phyloP scores from a whole-genome alignment of 1,140 invertebrate species.

The Leptinotarsa defecta region DNA sequence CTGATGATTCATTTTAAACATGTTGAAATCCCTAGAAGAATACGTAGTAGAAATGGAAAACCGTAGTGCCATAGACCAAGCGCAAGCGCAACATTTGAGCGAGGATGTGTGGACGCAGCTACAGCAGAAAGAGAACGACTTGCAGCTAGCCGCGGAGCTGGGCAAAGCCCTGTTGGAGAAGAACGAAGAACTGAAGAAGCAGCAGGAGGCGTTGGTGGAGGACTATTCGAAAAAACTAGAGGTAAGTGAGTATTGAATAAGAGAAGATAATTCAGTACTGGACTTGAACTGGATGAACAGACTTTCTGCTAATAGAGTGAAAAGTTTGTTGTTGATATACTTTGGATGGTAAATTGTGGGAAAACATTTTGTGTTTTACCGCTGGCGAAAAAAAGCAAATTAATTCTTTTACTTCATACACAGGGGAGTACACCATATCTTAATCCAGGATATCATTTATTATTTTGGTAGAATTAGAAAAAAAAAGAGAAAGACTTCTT shows the following conservation, averaged over 20 bases:
- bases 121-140: constrained; percentile 90
- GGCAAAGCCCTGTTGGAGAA: constrained; percentile 93
- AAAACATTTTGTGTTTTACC: too few relatives aligned
- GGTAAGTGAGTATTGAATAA: constrained; percentile 64
- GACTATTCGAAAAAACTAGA: constrained; percentile 92
- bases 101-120: constrained; percentile 81
- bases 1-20: constrained; percentile 11
- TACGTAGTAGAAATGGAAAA: constrained; percentile 56
- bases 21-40: constrained; percentile 51
- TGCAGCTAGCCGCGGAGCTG: constrained; percentile 90
- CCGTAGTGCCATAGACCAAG: constrained; percentile 50
- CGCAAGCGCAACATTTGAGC: constrained; percentile 55
- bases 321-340: too few relatives aligned
- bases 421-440: too few relatives aligned
- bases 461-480: too few relatives aligned
- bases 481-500: too few relatives aligned
- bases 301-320: too few relatives aligned
- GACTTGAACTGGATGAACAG: too few relatives aligned
- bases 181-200: constrained; percentile 87
- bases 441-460: too few relatives aligned
- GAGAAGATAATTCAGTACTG: too few relatives aligned
- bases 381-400: too few relatives aligned
- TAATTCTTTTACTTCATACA: too few relatives aligned
- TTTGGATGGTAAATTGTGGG: too few relatives aligned
- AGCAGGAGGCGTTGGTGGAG: constrained; percentile 83